Conservation (phyloP, 2,113 vertebrate genomes). For the Trogon surrucura region DNA sequence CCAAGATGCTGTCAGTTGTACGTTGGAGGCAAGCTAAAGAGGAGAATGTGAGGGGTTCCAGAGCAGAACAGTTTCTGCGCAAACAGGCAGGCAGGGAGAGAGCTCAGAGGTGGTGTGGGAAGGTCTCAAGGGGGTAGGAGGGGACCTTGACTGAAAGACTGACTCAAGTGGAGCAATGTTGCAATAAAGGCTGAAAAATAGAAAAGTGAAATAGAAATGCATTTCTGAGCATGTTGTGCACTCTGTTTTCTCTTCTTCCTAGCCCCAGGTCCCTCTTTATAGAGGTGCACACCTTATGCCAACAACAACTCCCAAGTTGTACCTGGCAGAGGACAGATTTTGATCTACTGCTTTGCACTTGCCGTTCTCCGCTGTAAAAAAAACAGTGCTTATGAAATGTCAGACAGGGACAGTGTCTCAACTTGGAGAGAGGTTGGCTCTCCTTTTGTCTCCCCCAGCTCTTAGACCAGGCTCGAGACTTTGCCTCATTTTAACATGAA, state of each 20-base stretch:
- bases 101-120: background rate
- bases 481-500: background rate
- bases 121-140: background rate
- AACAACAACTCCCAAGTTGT: background rate
- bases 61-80: background rate
- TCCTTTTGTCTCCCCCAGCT: background rate
- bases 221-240: background rate
- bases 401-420: conserved; percentile 1
- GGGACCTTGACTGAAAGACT: background rate
- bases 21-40: background rate
- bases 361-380: background rate
- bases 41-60: fast-evolving
- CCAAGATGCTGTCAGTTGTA: fast-evolving
- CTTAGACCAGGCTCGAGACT: background rate
- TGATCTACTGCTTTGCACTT: background rate
- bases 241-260: background rate
- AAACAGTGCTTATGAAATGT: background rate
- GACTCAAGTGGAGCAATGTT: background rate
- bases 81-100: background rate
- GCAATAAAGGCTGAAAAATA: conserved; percentile 16
- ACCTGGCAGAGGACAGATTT: background rate
- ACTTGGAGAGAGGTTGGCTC: background rate
- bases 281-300: background rate
- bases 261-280: conserved; percentile 16
- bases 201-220: conserved; percentile 22